phyloP scores from a whole-genome alignment of 2,113 vertebrate genomes.

The Gallinago media region DNA sequence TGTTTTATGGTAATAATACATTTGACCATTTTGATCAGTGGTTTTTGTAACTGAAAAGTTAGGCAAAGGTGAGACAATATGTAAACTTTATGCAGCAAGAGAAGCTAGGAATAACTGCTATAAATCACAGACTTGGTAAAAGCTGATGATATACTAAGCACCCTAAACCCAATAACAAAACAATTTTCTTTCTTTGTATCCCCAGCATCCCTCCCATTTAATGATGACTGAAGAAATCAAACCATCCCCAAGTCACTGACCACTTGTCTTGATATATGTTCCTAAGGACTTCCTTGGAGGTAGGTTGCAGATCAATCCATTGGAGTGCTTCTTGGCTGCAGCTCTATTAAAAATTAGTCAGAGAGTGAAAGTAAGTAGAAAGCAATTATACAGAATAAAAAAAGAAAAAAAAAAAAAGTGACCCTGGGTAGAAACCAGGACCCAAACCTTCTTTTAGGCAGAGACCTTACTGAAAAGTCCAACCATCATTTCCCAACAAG shows the following conservation, averaged over 20 bases:
- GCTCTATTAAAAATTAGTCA: background rate
- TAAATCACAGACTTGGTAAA: background rate
- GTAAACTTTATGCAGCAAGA: background rate
- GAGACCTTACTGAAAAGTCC: background rate
- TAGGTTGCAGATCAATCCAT: background rate
- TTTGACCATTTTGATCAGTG: background rate
- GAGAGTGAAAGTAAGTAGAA: background rate
- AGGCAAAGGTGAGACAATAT: background rate
- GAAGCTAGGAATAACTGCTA: background rate
- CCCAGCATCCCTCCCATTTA: background rate
- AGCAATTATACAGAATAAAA: background rate
- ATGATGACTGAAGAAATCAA: background rate
- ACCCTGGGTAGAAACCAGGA: background rate
- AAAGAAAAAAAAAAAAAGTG: accelerated
- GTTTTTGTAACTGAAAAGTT: background rate
- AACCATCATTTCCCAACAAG: background rate
- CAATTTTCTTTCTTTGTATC: background rate
- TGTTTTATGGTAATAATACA: background rate
- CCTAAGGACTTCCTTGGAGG: background rate
- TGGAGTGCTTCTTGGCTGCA: background rate
- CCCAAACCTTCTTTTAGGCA: background rate
- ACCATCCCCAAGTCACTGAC: background rate
- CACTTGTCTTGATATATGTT: background rate
- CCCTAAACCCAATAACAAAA: background rate
- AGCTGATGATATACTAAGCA: background rate